Evolutionary conservation across 2,113 vertebrate species (phyloP).

Genomic region (Lanius ludovicianus): DNA sequence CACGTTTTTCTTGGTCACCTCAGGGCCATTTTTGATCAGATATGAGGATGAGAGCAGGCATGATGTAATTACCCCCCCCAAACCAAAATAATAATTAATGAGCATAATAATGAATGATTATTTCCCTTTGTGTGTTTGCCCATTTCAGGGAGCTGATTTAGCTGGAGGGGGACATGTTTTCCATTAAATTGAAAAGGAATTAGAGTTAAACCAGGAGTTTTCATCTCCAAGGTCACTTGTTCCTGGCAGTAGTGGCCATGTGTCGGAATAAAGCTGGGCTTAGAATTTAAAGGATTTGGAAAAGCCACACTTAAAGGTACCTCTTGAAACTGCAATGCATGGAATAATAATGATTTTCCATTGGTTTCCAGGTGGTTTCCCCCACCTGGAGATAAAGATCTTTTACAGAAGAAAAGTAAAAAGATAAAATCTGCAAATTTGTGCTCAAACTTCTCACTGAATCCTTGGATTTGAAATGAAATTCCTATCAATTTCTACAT

Average conservation of each 20-base stretch:
- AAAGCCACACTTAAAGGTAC: not conserved
- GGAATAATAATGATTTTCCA: not conserved
- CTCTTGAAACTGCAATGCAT: not conserved
- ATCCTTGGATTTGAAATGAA: not conserved
- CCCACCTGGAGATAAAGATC: not conserved
- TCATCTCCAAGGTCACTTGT: not conserved
- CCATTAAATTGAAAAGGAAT: not conserved
- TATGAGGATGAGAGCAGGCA: not conserved
- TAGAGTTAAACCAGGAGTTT: not conserved
- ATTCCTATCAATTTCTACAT: not conserved
- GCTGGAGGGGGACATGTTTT: not conserved
- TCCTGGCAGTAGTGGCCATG: not conserved
- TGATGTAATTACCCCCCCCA: not conserved
- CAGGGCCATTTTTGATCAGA: not conserved
- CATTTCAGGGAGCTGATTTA: not conserved
- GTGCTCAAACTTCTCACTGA: not conserved
- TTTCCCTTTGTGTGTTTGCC: not conserved
- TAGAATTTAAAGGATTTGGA: not conserved
- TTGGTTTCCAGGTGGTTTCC: not conserved
- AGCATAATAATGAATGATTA: not conserved
- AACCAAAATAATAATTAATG: not conserved
- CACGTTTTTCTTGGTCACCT: conserved; percentile 22
- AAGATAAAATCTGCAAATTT: not conserved
- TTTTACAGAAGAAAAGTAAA: not conserved
- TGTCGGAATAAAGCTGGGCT: not conserved